Conservation (phyloP, 1,140 invertebrate species). For the Pogonomyrmex californicus region DNA sequence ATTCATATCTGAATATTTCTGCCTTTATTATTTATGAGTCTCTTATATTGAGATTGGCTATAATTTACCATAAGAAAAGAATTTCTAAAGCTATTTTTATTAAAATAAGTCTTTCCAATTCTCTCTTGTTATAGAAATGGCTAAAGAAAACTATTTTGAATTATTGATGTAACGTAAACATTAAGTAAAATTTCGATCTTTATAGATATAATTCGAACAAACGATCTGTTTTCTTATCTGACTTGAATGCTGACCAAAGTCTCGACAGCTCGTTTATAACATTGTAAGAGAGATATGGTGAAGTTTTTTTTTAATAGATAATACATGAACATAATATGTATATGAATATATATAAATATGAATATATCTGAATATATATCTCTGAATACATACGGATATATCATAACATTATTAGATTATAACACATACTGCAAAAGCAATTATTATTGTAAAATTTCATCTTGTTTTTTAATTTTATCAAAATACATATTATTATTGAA, state of each 20-base stretch:
- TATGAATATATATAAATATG: neutral
- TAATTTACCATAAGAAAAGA: neutral
- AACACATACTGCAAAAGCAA: neutral
- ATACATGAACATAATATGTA: neutral
- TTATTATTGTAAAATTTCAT: neutral
- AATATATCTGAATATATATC: no score
- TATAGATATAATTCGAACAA: neutral
- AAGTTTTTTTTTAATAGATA: neutral
- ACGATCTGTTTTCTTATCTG: neutral
- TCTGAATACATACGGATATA: no score
- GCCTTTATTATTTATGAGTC: neutral
- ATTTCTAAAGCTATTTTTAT: neutral
- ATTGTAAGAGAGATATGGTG: neutral
- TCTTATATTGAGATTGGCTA: neutral
- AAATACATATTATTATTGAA: neutral
- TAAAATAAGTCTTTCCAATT: neutral
- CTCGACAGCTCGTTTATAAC: neutral
- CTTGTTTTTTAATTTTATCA: neutral
- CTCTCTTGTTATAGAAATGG: neutral
- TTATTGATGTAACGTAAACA: neutral
- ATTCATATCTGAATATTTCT: neutral
- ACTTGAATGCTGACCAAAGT: neutral
- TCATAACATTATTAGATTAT: neutral
- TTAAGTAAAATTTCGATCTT: conserved; percentile 15
- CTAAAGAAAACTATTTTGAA: neutral